Evolutionary conservation across 1,140 invertebrate species (phyloP), one percentile per base, ranked within the genome.

Genomic region (Antheraea mylitta): DNA sequence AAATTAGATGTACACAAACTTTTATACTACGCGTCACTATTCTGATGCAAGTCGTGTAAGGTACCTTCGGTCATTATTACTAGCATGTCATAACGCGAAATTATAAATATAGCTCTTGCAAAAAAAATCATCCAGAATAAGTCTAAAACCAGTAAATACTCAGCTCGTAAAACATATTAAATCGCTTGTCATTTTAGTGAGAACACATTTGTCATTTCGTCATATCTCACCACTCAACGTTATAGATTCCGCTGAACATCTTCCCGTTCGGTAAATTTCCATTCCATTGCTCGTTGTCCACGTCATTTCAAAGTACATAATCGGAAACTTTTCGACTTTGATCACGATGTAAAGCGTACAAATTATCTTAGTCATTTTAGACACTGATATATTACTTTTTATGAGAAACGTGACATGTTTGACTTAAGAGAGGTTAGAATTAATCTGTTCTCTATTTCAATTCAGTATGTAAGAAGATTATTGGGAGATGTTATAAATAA

Each of bases 171-270:
- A 42, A 65, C 48, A 65, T 65, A 65, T 65, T 65, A 65, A 65
- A 65, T 53, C 64, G 38, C 63, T 18, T 48, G 64, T 65, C 64
- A 65, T 65, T 45, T 48, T 48, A 42, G 7, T 65, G 38, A n/a
- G 42, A n/a, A 53, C 64, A 48, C 64, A 42, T 61, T 3, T 65
- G 64, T 65, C 18, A 65, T 18, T 48, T 18, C 36, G 38, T 42
- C n/a, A 65, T 65, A 48, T 65, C 64, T 9, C 60, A 65, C 42
- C 18, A 30, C 42, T 18, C 18, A n/a, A 53, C 19, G 8, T 48
- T 16, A 53, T 61, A 22, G 7, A 30, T 22, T 30, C 6, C 18
- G 0, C 45, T 16, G 6, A 13, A 53, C 13, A 1, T 53, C 11
- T 13, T 16, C 11, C 2, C 16, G 16, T 0, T 53, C 45, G 45